phyloP scores from a whole-genome alignment of 2,888 invertebrate genomes.

The Linnaemya tessellans region DNA sequence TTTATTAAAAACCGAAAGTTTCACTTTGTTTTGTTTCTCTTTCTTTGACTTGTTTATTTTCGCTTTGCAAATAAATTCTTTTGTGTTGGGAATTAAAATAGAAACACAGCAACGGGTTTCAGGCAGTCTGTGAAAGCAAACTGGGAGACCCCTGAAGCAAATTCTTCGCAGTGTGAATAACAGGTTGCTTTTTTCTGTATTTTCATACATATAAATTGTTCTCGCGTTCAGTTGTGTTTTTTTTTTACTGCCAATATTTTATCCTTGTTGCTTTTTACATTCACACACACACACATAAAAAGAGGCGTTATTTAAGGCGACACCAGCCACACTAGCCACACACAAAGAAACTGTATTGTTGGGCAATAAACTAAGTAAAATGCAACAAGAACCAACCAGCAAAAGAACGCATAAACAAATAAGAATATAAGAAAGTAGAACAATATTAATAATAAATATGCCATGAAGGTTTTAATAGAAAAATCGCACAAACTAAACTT shows the following conservation, averaged over 20 bases:
- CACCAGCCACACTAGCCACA: constrained; percentile 31
- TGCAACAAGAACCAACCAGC: neutral
- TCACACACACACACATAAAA: neutral
- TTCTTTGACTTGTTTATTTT: neutral
- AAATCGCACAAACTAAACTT: no score
- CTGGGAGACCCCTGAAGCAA: neutral
- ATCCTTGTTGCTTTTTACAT: constrained; percentile 34
- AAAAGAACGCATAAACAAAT: neutral
- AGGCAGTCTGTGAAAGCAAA: neutral
- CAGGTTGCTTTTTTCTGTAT: neutral
- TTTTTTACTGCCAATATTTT: constrained; percentile 1
- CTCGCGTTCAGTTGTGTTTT: neutral
- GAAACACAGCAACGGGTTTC: neutral
- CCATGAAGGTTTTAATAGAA: neutral
- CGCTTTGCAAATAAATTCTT: neutral
- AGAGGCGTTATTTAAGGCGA: constrained; percentile 63
- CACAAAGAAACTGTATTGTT: constrained; percentile 53
- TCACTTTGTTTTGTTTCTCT: neutral
- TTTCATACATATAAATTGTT: neutral
- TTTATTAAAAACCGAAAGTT: constrained; percentile 26
- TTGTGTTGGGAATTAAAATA: neutral
- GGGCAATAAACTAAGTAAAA: constrained; percentile 37
- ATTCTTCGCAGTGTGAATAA: neutral
- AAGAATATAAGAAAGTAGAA: neutral
- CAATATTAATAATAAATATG: neutral